Evolutionary conservation across 2,113 vertebrate genomes (phyloP).

Genomic region (Numenius arquata): DNA sequence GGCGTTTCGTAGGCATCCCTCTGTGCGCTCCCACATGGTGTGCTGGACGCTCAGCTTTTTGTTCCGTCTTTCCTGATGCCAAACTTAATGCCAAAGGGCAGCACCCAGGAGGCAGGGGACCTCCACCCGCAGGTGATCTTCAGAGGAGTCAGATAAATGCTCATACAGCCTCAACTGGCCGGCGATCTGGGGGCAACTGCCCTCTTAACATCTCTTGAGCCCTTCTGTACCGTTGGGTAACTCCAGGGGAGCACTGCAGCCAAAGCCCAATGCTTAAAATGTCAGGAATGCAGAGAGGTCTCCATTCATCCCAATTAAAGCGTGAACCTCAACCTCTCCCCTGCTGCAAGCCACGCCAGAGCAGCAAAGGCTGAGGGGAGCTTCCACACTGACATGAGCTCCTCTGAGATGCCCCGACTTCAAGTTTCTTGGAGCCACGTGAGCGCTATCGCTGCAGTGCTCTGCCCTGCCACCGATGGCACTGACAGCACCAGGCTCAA

Average conservation of each 20-base stretch:
- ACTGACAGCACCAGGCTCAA: neutral
- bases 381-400: neutral
- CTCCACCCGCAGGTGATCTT: neutral
- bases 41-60: neutral
- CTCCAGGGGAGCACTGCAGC: neutral
- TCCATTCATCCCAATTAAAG: neutral
- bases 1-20: neutral
- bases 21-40: neutral
- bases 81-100: neutral
- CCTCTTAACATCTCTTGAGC: neutral
- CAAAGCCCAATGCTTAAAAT: neutral
- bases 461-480: neutral
- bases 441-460: rapidly evolving
- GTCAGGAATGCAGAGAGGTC: neutral
- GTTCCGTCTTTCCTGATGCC: neutral
- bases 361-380: neutral
- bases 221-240: neutral
- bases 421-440: neutral
- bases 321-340: neutral
- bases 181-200: rapidly evolving
- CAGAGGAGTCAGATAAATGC: neutral
- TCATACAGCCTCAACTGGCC: rapidly evolving
- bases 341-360: neutral
- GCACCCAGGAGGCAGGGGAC: neutral
- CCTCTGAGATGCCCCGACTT: neutral